phyloP scores from a whole-genome alignment of 2,888 invertebrate species.

The Nemoura dubitans region DNA sequence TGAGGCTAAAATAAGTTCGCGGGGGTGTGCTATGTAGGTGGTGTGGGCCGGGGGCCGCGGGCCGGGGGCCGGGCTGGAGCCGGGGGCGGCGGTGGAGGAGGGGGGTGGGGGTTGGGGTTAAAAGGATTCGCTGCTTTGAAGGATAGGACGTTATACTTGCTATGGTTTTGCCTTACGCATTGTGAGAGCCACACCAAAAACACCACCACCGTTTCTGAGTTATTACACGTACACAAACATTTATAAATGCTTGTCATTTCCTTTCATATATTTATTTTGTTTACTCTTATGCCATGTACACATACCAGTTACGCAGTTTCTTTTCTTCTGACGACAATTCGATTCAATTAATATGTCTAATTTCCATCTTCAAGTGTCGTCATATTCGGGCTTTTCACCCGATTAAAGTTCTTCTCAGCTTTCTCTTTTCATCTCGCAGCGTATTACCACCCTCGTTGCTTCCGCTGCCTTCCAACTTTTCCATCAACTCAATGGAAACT shows the following conservation, averaged over 20 bases:
- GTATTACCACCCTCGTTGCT: neutral
- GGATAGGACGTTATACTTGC: neutral
- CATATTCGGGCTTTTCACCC: too few species aligned
- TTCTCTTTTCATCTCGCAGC: neutral
- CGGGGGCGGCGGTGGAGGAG: neutral
- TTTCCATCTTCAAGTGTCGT: too few species aligned
- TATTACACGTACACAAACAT: too few species aligned
- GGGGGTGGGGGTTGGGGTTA: neutral
- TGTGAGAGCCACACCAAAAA: neutral
- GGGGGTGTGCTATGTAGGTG: neutral
- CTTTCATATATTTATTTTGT: too few species aligned
- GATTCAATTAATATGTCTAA: too few species aligned
- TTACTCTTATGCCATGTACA: too few species aligned
- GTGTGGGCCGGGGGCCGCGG: too few species aligned
- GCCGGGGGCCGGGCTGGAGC: neutral
- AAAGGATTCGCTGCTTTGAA: conserved; percentile 16
- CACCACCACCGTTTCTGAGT: too few species aligned
- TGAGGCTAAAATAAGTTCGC: conserved; percentile 19
- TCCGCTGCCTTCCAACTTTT: neutral
- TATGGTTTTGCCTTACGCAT: neutral
- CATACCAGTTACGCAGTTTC: too few species aligned
- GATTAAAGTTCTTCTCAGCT: neutral
- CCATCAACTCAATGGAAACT: neutral
- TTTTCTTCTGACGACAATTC: too few species aligned
- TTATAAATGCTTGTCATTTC: too few species aligned